A percentile compares a stretch with the other conserved stretches of the same genome.
Evolutionary conservation across 2,888 invertebrate species (phyloP).

Genomic region (Odontocerum albicorne): DNA sequence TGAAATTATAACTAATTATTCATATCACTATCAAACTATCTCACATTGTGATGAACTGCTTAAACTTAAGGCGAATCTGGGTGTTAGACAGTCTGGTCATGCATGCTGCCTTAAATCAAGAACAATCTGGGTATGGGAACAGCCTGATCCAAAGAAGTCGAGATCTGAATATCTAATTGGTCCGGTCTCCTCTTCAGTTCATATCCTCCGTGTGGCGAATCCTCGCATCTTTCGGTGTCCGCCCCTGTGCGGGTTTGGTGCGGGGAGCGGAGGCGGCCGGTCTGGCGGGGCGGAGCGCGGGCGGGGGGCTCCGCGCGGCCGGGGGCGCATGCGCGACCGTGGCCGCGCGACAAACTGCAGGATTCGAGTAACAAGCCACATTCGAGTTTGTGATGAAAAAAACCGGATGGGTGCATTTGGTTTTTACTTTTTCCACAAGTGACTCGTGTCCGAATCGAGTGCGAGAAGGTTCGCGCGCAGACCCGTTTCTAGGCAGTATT

Average conservation of each 20-base stretch:
- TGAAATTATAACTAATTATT: too few relatives aligned
- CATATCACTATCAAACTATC: too few relatives aligned
- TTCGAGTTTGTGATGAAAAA: too few relatives aligned
- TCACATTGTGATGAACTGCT: too few relatives aligned
- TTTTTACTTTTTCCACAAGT: too few relatives aligned
- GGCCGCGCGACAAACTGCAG: too few relatives aligned
- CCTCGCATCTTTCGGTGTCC: constrained; percentile 1
- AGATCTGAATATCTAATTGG: not conserved
- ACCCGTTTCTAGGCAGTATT: too few relatives aligned
- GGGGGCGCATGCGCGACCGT: not conserved
- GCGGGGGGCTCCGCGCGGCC: not conserved
- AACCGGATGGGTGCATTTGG: too few relatives aligned
- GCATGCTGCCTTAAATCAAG: not conserved
- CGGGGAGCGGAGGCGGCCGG: not conserved
- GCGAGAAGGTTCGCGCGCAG: too few relatives aligned
- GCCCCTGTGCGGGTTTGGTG: constrained; percentile 5
- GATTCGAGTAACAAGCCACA: not conserved
- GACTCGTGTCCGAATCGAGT: too few relatives aligned
- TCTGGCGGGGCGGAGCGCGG: not conserved
- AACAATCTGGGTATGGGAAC: not conserved
- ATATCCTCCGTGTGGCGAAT: not conserved
- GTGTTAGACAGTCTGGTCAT: not conserved
- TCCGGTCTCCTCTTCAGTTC: not conserved
- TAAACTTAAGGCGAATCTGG: too few relatives aligned
- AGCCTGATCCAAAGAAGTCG: not conserved